Evolutionary conservation across 2,888 invertebrate species (phyloP).

Genomic region (Thysanoteuthis rhombus): DNA sequence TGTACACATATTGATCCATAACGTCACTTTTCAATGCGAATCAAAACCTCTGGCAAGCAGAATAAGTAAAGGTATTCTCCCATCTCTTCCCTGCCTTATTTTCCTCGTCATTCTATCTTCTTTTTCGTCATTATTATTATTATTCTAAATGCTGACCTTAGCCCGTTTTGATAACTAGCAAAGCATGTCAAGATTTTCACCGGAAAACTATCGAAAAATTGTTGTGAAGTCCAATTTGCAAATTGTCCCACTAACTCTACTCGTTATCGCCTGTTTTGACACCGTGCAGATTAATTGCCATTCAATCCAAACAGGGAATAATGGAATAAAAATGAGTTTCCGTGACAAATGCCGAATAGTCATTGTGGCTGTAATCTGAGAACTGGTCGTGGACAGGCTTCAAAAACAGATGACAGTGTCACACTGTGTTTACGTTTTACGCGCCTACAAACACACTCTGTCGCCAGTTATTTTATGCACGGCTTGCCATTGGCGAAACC

Average conservation of each 20-base stretch:
- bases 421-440: not conserved
- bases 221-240: not conserved
- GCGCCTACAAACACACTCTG: not conserved
- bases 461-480: not conserved
- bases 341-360: not conserved
- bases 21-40: too few relatives aligned
- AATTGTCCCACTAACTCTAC: not conserved
- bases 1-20: too few relatives aligned
- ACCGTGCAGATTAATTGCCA: not conserved
- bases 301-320: not conserved
- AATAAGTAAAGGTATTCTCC: too few relatives aligned
- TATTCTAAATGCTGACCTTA: not conserved
- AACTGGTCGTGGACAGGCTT: not conserved
- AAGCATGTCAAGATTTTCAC: not conserved
- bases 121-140: too few relatives aligned
- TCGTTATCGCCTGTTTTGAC: not conserved
- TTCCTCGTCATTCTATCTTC: not conserved
- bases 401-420: not conserved
- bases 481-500: conserved; percentile 12
- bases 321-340: not conserved
- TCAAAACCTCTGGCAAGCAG: too few relatives aligned
- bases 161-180: too few relatives aligned
- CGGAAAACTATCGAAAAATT: not conserved
- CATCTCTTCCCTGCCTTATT: too few relatives aligned
- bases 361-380: not conserved